These are phyloP conservation scores for Sinodicranocentrus sp. DNA, from an alignment of 2,888 invertebrate species.

Conservation along the genomic window DNA sequence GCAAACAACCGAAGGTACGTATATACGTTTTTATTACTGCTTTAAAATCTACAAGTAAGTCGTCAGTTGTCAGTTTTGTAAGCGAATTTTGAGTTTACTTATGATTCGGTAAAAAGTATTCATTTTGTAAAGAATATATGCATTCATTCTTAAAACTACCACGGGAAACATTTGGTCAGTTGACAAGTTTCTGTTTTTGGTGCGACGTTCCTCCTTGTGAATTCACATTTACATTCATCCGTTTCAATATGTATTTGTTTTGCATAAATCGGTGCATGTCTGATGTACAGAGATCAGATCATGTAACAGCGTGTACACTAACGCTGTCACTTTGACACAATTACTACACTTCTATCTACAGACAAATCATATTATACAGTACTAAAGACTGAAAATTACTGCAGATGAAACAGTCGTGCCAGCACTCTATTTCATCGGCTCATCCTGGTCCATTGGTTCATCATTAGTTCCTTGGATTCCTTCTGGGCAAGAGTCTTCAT, in stretches of 20 bases:
- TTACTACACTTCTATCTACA: conserved; percentile 35
- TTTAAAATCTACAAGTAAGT: conserved; percentile 63
- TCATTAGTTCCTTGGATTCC: conserved; percentile 83
- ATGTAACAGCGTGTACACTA: conserved; percentile 36
- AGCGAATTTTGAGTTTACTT: conserved; percentile 63
- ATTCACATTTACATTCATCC: conserved; percentile 17
- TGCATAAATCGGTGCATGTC: conserved; percentile 37
- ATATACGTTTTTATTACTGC: conserved; percentile 51
- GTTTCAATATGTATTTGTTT: conserved; percentile 2
- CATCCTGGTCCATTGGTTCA: conserved; percentile 92
- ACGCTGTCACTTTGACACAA: conserved; percentile 57
- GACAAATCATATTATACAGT: conserved; percentile 18
- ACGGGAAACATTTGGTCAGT: conserved; percentile 63
- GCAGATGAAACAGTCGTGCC: conserved; percentile 63
- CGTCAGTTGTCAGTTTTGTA: conserved; percentile 64
- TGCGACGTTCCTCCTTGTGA: conserved; percentile 31
- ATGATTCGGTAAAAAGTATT: conserved; percentile 46
- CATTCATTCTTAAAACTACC: conserved; percentile 47
- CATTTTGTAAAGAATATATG: conserved; percentile 55
- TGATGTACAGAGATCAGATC: conserved; percentile 62
- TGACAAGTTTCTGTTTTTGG: conserved; percentile 49
- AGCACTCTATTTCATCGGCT: conserved; percentile 77
- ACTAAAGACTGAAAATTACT: conserved; percentile 13
- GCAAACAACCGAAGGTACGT: conserved; percentile 65
- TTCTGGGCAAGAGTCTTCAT: conserved; percentile 67